phyloP scores from a whole-genome alignment of 2,888 invertebrate species.

The Papilio demoleus region DNA sequence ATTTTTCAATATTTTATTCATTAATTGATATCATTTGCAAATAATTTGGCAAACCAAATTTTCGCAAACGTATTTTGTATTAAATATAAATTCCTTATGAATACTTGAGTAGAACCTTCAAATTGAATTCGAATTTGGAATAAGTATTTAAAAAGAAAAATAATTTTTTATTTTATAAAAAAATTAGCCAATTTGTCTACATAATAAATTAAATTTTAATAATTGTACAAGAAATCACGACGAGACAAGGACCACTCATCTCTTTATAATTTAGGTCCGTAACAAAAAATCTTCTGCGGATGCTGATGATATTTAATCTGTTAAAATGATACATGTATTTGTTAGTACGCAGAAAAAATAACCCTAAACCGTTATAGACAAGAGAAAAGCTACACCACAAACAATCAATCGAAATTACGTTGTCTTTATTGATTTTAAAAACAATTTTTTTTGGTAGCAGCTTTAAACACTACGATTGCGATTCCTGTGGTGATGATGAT shows the following conservation, averaged over 20 bases:
- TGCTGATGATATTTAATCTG: conserved; percentile 59
- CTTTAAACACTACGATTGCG: conserved; percentile 40
- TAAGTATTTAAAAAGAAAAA: conserved; percentile 8
- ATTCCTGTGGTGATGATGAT: conserved; percentile 50
- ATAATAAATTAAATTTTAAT: conserved; percentile 3
- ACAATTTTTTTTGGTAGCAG: conserved; percentile 34
- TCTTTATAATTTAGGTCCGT: conserved; percentile 41
- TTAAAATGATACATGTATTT: conserved; percentile 58
- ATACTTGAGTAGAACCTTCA: no score
- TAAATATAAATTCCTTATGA: no score
- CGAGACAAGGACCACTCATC: conserved; percentile 16
- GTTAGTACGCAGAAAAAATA: conserved; percentile 55
- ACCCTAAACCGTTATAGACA: conserved; percentile 52
- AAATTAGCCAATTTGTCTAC: conserved; percentile 9
- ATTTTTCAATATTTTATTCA: no score
- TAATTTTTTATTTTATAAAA: conserved; percentile 23
- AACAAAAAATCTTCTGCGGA: conserved; percentile 53
- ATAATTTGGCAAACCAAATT: no score
- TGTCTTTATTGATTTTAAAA: conserved; percentile 43
- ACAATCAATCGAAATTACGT: conserved; percentile 45
- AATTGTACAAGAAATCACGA: not conserved
- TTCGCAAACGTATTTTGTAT: no score
- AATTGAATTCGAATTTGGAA: conserved; percentile 11
- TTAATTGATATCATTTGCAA: no score
- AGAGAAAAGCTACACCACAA: conserved; percentile 51